Evolutionary conservation across 2,113 vertebrate species (phyloP).

Genomic region (Boleophthalmus pectinirostris): DNA sequence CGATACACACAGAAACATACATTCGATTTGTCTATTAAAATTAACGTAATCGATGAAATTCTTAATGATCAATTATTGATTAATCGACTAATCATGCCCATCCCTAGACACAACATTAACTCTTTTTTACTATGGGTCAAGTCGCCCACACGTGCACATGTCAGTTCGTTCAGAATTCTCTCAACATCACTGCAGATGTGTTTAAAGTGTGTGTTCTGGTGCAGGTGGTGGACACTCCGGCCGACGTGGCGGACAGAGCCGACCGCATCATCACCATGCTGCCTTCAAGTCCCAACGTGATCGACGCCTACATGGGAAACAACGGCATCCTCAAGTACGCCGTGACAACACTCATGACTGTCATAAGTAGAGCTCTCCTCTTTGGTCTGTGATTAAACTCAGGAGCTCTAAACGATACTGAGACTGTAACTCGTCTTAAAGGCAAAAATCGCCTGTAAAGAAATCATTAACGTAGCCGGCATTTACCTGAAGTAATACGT

Average conservation of each 20-base stretch:
- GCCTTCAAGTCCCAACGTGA: constrained; percentile 90
- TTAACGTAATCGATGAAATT: too few species aligned
- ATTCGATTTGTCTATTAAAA: too few species aligned
- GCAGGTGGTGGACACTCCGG: constrained; percentile 90
- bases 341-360: not conserved
- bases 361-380: too few species aligned
- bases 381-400: not conserved
- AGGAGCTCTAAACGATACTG: not conserved
- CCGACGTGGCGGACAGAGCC: constrained; percentile 94
- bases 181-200: not conserved
- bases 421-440: not conserved
- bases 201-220: not conserved
- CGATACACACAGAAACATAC: too few species aligned
- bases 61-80: too few species aligned
- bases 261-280: constrained; percentile 99
- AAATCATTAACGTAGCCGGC: not conserved
- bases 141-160: too few species aligned
- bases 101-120: too few species aligned
- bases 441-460: not conserved
- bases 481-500: too few species aligned
- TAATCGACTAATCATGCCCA: too few species aligned
- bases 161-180: too few species aligned
- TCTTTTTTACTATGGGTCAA: too few species aligned
- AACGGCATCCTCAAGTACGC: constrained; percentile 96
- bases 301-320: constrained; percentile 89